phyloP scores from a whole-genome alignment of 2,797 vertebrate genomes.

The Betta splendens region DNA sequence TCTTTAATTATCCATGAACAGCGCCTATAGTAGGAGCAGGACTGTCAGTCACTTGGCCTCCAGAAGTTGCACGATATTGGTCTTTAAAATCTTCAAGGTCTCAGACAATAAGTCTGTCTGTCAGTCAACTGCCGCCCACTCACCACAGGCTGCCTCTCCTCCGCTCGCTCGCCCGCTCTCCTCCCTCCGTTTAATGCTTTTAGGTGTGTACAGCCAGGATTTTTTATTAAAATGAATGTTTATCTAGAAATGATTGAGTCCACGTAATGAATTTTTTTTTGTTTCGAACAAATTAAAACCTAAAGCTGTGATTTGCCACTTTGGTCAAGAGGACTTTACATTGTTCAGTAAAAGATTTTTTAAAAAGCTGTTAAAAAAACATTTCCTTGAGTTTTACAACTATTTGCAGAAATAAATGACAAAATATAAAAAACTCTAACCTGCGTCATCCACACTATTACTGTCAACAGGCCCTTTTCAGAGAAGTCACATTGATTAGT shows the following conservation, averaged over 20 bases:
- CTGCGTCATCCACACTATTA: not conserved
- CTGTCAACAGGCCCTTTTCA: not conserved
- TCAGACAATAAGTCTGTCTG: not conserved
- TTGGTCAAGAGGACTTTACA: too few species aligned
- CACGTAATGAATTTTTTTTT: not conserved
- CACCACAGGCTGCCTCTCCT: not conserved
- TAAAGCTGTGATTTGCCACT: too few species aligned
- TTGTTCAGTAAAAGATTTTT: too few species aligned
- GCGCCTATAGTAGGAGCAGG: not conserved
- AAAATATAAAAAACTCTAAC: too few species aligned
- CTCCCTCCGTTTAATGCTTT: too few species aligned
- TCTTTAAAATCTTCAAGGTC: not conserved
- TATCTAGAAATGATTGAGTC: slow-evolving; percentile 2
- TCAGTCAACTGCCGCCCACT: not conserved
- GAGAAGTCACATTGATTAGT: not conserved
- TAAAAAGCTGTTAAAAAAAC: too few species aligned
- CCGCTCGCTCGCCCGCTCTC: not conserved
- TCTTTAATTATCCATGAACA: not conserved
- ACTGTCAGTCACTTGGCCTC: slow-evolving; percentile 13
- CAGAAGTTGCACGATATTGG: slow-evolving; percentile 3
- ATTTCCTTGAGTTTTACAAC: too few species aligned
- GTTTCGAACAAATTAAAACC: too few species aligned
- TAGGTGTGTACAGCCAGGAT: too few species aligned
- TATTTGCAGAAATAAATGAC: too few species aligned
- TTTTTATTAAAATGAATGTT: too few species aligned